Percentiles rank a stretch among this genome's conserved stretches.
phyloP scores from a whole-genome alignment of 1,140 invertebrate genomes.

The Proctacanthus coquilletti region DNA sequence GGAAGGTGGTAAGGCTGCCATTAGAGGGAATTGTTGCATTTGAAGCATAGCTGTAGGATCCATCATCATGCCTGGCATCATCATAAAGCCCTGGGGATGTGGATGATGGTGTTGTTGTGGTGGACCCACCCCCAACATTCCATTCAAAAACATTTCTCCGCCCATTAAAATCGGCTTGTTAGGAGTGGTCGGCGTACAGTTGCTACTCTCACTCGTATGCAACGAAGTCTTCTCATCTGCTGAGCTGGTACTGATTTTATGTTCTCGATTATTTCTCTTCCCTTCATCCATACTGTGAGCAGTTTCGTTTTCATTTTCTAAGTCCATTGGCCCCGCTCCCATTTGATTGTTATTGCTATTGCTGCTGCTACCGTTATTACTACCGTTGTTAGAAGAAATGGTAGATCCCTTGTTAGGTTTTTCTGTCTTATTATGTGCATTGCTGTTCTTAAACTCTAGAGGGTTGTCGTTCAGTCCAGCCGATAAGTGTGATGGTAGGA shows the following conservation, averaged over 20 bases:
- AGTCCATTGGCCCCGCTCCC: conserved; percentile 5
- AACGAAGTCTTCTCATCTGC: background rate
- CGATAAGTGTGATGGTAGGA: conserved; percentile 15
- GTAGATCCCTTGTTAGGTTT: conserved; percentile 22
- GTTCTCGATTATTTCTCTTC: background rate
- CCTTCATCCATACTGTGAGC: background rate
- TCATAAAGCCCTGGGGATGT: conserved; percentile 9
- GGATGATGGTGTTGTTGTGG: background rate
- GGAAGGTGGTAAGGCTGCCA: background rate
- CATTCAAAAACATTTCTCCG: conserved; percentile 11
- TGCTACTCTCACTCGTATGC: background rate
- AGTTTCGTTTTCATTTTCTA: conserved; percentile 6
- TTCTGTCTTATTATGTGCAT: conserved; percentile 37
- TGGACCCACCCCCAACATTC: conserved; percentile 38
- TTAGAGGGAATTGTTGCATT: conserved; percentile 2
- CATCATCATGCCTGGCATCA: conserved; percentile 33
- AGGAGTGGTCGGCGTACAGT: background rate
- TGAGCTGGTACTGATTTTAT: background rate
- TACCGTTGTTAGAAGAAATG: conserved; percentile 14
- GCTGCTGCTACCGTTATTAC: conserved; percentile 20
- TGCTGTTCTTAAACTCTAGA: conserved; percentile 49
- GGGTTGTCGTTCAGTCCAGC: conserved; percentile 50
- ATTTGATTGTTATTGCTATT: conserved; percentile 16
- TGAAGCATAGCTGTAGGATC: conserved; percentile 21
- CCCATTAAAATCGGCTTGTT: conserved; percentile 6